phyloP scores from a whole-genome alignment of 2,113 vertebrate genomes.

The Phoxinus phoxinus region DNA sequence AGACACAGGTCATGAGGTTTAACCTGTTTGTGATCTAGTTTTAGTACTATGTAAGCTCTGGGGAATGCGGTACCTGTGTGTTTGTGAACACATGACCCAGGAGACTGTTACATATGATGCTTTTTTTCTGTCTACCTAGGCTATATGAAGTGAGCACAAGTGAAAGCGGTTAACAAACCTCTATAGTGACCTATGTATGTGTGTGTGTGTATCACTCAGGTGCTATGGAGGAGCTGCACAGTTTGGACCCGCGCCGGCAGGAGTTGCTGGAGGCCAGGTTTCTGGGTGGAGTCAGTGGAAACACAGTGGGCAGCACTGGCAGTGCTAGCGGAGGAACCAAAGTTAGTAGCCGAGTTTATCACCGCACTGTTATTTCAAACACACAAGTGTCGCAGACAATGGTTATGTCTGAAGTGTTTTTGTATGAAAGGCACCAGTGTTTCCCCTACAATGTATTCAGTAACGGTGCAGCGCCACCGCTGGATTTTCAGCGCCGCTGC shows the following conservation, averaged over 20 bases:
- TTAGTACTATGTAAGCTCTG: not conserved
- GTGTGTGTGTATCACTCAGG: conserved; percentile 73
- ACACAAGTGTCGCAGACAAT: not conserved
- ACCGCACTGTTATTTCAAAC: not conserved
- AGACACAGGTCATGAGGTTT: not conserved
- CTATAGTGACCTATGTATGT: not conserved
- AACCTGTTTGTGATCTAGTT: conserved; percentile 22
- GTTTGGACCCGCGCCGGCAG: conserved; percentile 97
- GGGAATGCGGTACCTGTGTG: not conserved
- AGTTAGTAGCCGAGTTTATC: conserved; percentile 77
- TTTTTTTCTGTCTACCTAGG: not conserved
- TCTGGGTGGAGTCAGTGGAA: conserved; percentile 94
- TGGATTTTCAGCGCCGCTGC: no score
- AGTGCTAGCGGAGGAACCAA: conserved; percentile 96
- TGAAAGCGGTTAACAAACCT: not conserved
- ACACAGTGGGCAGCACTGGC: conserved; percentile 93
- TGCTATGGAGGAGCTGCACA: conserved; percentile 99
- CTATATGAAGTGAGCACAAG: not conserved
- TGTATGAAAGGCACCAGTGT: not conserved
- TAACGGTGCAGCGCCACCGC: no score
- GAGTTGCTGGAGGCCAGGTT: conserved; percentile 97
- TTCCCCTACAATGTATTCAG: no score
- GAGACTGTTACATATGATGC: not conserved
- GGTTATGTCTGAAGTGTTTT: not conserved
- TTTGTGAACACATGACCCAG: not conserved